These are phyloP conservation scores for Mungos mungo DNA, from an alignment of 2,113 vertebrate genomes.

Conservation along the genomic window DNA sequence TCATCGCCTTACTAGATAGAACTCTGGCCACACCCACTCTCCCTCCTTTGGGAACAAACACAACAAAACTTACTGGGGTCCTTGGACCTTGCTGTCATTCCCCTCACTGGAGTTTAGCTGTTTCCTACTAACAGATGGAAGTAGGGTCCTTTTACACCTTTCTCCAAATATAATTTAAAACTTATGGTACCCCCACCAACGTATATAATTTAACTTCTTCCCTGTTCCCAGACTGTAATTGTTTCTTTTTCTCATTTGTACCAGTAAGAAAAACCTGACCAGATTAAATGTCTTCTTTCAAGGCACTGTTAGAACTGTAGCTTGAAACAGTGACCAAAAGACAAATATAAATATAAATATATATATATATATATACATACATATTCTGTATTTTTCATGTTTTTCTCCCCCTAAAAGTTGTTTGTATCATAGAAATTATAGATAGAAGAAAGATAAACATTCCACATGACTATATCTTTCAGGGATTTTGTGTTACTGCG, in stretches of 20 bases:
- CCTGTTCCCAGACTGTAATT: neutral
- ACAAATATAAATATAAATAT: no score
- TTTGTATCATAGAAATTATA: neutral
- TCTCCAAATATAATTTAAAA: neutral
- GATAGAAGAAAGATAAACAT: neutral
- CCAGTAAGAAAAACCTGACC: neutral
- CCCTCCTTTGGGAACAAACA: fast-evolving
- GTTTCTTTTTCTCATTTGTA: neutral
- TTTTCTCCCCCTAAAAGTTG: neutral
- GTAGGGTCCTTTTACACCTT: neutral
- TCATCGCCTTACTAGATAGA: neutral
- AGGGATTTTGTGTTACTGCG: neutral
- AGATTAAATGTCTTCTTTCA: neutral
- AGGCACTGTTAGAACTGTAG: neutral
- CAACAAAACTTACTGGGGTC: neutral
- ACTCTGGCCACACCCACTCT: neutral
- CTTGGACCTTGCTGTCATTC: neutral
- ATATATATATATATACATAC: no score
- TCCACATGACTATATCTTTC: neutral
- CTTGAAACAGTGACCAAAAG: neutral
- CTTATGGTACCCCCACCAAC: neutral
- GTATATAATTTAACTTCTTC: neutral
- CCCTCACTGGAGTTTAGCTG: neutral
- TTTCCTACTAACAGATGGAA: neutral
- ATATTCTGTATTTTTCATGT: neutral